Base-by-base conservation (phyloP, 1,140 invertebrate genomes). In the Drosophila kohkoa region DNA sequence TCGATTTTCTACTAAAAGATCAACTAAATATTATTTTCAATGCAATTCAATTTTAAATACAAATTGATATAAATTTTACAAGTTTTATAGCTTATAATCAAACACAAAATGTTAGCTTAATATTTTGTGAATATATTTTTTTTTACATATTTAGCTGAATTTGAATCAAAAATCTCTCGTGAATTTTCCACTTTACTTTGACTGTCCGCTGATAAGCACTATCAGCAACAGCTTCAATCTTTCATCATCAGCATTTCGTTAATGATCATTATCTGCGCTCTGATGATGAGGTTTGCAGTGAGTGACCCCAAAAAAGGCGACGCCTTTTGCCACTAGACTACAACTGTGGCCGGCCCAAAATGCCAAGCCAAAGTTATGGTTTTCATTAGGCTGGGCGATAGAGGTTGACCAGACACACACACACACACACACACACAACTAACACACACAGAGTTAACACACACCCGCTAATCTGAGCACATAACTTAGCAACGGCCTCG, bases 401-500 rank as follows among this genome's bases (percentile, higher is more conserved):
- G 62, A 69, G 67, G 51, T 72, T 73, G 72, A 76, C 82, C 54
- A 59, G 45, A 60, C 43, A 25, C 49, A 28, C 43, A 45, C 43
- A 45, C 46, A 59, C 63, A 54, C 35, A 66, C 58, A 66, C 43
- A 60, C 38, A 73, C n/a, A 52, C 35, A 51, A 13, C n/a, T 45
- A 15, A 51, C 45, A 51, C 43, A 59, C n/a, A 60, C 43, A 64
- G 28, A 87, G 65, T 89, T 87, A 87, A 81, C 83, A 87, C 83
- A 89, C 85, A 89, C 86, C 81, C 85, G 85, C 85, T 88, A 88
- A 88, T 88, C 85, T 85, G 48, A 69, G 71, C 81, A 85, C 86
- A 88, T 88, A 88, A 85, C 75, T 88, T 82, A 67, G 65, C 57
- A 64, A 52, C 64, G 38, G 49, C 65, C 58, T n/a, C 55, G 57